phyloP scores from a whole-genome alignment of 2,797 vertebrate species.

The Nannoperca australis region DNA sequence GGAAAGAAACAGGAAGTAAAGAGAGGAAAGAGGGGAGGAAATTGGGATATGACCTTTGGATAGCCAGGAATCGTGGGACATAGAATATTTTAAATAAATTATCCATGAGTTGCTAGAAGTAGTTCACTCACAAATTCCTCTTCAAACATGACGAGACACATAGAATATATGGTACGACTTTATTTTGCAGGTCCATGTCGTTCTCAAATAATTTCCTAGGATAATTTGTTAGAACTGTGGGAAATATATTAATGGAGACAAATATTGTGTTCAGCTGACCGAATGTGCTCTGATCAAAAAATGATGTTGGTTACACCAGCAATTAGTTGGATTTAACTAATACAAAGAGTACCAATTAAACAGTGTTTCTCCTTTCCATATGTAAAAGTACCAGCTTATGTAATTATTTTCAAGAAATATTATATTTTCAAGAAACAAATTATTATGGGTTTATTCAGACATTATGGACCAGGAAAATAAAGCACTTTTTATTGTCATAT shows the following conservation, averaged over 20 bases:
- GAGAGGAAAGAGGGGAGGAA: slow-evolving; percentile 19
- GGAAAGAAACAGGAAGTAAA: slow-evolving; percentile 18
- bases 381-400: background rate
- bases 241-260: background rate
- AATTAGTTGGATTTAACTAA: background rate
- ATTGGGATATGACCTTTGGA: slow-evolving; percentile 33
- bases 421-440: background rate
- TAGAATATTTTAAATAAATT: slow-evolving; percentile 29
- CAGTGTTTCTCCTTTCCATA: background rate
- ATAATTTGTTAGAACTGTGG: background rate
- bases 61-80: background rate
- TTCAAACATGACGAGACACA: background rate
- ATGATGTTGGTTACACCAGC: background rate
- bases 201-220: background rate
- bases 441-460: background rate
- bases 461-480: background rate
- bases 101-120: slow-evolving; percentile 16
- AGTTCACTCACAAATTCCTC: background rate
- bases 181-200: background rate
- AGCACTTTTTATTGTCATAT: background rate
- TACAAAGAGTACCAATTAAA: background rate
- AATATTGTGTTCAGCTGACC: background rate
- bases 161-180: background rate
- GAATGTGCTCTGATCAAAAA: background rate
- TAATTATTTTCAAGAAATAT: too few relatives aligned